Conservation (phyloP, 2,888 invertebrate genomes). For the Luperina nickerlii region DNA sequence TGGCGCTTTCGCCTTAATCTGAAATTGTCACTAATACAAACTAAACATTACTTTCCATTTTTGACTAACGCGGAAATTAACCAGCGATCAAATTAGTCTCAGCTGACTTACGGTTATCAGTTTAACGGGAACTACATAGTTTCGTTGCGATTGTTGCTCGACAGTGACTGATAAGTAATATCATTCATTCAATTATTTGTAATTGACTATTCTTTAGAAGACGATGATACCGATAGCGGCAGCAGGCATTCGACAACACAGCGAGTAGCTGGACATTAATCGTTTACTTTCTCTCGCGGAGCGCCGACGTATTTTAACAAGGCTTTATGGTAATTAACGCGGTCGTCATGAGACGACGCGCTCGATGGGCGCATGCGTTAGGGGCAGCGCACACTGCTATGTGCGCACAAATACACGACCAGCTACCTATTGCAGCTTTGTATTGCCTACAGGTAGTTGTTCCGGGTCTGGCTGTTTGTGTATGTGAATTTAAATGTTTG, state of each 20-base stretch:
- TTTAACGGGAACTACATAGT: constrained; percentile 43
- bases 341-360: constrained; percentile 29
- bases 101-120: constrained; percentile 37
- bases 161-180: constrained; percentile 13
- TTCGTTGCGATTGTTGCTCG: constrained; percentile 21
- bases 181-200: constrained; percentile 6
- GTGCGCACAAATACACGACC: neutral
- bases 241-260: constrained; percentile 14
- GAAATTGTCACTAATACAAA: neutral
- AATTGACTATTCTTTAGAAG: constrained; percentile 1
- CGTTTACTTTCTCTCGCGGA: constrained; percentile 69
- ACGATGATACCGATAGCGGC: neutral
- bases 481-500: no score
- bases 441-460: no score
- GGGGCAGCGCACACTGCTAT: constrained; percentile 4
- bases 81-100: constrained; percentile 31
- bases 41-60: constrained; percentile 22
- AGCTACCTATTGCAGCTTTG: no score
- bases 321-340: constrained; percentile 64
- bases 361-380: constrained; percentile 8
- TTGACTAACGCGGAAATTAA: constrained; percentile 38
- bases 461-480: no score
- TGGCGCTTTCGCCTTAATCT: no score
- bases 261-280: constrained; percentile 46
- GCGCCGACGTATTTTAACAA: constrained; percentile 63